Conservation (phyloP, 2,113 vertebrate species). For the Actinemys pallida region DNA sequence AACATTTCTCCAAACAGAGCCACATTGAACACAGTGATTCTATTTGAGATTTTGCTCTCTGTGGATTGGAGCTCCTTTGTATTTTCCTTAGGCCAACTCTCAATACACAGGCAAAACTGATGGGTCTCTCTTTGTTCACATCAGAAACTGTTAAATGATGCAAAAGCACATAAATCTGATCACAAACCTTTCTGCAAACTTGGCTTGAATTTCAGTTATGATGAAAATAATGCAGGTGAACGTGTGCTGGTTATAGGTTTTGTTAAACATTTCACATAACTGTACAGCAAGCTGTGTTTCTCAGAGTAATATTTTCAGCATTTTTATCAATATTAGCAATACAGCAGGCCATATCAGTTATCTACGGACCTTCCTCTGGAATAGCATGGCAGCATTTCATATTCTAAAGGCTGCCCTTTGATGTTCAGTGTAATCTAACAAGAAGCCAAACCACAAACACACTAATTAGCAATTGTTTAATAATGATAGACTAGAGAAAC, state of each 20-base stretch:
- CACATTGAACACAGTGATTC: neutral
- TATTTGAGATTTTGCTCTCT: neutral
- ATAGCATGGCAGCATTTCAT: neutral
- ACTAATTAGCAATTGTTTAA: neutral
- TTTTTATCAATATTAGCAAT: neutral
- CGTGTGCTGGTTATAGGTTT: neutral
- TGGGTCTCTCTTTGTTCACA: neutral
- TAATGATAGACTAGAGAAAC: neutral
- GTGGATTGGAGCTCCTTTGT: neutral
- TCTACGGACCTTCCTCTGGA: neutral
- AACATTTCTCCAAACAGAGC: neutral
- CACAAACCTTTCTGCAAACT: neutral
- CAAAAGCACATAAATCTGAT: neutral
- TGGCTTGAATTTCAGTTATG: neutral
- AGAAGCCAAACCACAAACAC: neutral
- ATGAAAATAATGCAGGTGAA: neutral
- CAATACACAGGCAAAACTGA: neutral
- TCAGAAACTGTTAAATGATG: neutral
- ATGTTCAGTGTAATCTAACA: neutral
- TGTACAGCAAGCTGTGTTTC: neutral
- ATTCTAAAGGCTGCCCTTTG: neutral
- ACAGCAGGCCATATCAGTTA: neutral
- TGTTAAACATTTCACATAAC: neutral
- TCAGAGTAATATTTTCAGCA: neutral
- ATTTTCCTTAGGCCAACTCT: neutral